These are phyloP conservation scores for Brachyptera risi DNA, from an alignment of 2,888 invertebrate genomes.

Conservation along the genomic window DNA sequence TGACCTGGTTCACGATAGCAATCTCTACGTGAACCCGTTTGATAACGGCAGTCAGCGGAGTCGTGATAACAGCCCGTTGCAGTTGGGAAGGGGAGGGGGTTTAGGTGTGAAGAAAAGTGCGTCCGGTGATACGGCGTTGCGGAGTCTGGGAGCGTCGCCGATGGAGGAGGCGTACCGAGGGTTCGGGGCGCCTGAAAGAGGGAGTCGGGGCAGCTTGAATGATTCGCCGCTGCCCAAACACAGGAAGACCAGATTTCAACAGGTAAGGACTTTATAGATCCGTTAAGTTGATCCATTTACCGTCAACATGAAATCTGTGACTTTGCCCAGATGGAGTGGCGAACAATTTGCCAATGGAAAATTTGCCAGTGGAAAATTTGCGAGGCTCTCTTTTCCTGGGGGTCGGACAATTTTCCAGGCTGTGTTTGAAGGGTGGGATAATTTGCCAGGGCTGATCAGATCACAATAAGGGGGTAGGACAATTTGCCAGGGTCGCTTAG, in stretches of 20 bases:
- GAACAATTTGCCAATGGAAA: too few species aligned
- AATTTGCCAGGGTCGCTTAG: too few species aligned
- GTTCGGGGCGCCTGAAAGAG: conserved; percentile 46
- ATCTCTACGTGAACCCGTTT: conserved; percentile 84
- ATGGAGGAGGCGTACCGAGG: conserved; percentile 53
- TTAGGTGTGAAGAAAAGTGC: conserved; percentile 70
- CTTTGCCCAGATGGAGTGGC: too few species aligned
- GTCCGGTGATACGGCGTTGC: conserved; percentile 69
- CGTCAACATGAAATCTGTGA: too few species aligned
- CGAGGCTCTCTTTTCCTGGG: too few species aligned
- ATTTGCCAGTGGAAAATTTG: too few species aligned
- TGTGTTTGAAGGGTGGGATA: too few species aligned
- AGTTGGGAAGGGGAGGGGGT: conserved; percentile 38
- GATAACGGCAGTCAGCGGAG: conserved; percentile 42
- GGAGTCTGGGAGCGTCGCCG: conserved; percentile 60
- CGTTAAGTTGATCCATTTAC: too few species aligned
- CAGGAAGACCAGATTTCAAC: conserved; percentile 81
- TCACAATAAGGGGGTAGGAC: too few species aligned
- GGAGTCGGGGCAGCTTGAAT: conserved; percentile 55
- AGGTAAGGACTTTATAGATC: too few species aligned
- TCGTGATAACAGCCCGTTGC: conserved; percentile 12
- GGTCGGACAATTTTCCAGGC: too few species aligned
- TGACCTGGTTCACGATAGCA: conserved; percentile 54
- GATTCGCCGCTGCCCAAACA: conserved; percentile 72
- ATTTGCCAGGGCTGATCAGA: too few species aligned